Percentiles rank a stretch among this genome's conserved stretches.
Evolutionary conservation across 1,140 invertebrate species (phyloP).

Genomic region (Aphelinus certus): DNA sequence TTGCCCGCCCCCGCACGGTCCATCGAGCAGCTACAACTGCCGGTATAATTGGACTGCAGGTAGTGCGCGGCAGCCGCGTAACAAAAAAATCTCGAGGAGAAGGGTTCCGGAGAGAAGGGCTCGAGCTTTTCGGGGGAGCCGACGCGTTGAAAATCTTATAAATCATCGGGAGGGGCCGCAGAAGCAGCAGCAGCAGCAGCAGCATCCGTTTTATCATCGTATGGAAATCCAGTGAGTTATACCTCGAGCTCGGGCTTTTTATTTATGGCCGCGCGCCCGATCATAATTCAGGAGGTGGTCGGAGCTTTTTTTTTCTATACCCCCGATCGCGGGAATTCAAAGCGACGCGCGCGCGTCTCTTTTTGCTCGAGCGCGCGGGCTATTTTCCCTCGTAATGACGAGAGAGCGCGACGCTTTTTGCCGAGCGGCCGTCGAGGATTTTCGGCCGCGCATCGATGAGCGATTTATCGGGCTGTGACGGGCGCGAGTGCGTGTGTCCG

Average conservation of each 20-base stretch:
- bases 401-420: too few species aligned
- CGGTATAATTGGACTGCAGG: too few species aligned
- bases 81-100: too few species aligned
- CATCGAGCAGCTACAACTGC: too few species aligned
- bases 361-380: neutral
- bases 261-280: conserved; percentile 57
- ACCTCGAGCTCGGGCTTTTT: conserved; percentile 55
- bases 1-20: too few species aligned
- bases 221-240: conserved; percentile 64
- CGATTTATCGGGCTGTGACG: too few species aligned
- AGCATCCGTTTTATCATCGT: conserved; percentile 64
- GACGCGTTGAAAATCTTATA: conserved; percentile 54
- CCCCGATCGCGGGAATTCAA: conserved; percentile 37
- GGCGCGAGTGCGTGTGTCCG: too few species aligned
- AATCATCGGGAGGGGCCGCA: conserved; percentile 53
- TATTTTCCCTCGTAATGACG: too few species aligned
- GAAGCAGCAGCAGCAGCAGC: conserved; percentile 27
- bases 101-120: neutral
- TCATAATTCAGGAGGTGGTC: conserved; percentile 53
- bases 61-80: too few species aligned
- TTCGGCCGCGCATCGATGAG: too few species aligned
- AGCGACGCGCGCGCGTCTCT: conserved; percentile 29
- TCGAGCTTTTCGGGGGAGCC: conserved; percentile 17
- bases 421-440: too few species aligned
- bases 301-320: conserved; percentile 43